Base-by-base conservation (phyloP, 2,888 invertebrate genomes). In the Apamea anceps region DNA sequence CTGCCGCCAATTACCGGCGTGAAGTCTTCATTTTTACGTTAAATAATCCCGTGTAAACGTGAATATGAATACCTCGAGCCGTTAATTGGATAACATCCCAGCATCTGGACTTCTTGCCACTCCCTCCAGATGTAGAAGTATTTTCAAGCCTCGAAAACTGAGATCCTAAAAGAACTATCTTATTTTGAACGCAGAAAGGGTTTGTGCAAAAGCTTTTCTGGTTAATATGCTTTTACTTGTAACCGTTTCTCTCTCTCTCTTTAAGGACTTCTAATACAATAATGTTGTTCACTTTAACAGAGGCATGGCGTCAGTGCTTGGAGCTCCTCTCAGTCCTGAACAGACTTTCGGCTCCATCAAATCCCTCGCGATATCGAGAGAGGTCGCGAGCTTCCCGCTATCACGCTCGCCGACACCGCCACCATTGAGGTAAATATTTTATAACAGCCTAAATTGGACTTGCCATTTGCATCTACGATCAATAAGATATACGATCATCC, bases 371-470 rank as follows among this genome's bases (percentile, higher is more conserved):
- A 98, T 98, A 90, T 98, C 98, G 75, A 96, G 98, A 88, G 98
- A 98, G 94, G 98, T 98, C 78, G 98, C 98, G 88, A 98, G 98
- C 93, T 98, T 98, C 91, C 98, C 98, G n/a, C 94, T 98, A 60
- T 98, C 98, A 25, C 97, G 98, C 85, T 98, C 98, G 71, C 98
- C 98, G 57, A 98, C 98, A 89, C 98, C 98, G 75, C 98, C 98
- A 71, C 98, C 98, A 72, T 95, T 96, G 87, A 96, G 97, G 95
- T 97, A 88, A 88, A 37, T 71, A 72, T 57, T 65, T 15, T n/a
- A 5, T n/a, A 21, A 66, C n/a, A 66, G 13, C n/a, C 7, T 12
- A 6, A 21, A 37, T 7, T 37, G 1, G 12, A 18, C 37, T 63
- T 65, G 4, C 37, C 12, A 72, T 18, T 63, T n/a, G 12, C 6